Evolutionary conservation across 1,140 invertebrate species (phyloP).

Genomic region (Orchesella cincta): DNA sequence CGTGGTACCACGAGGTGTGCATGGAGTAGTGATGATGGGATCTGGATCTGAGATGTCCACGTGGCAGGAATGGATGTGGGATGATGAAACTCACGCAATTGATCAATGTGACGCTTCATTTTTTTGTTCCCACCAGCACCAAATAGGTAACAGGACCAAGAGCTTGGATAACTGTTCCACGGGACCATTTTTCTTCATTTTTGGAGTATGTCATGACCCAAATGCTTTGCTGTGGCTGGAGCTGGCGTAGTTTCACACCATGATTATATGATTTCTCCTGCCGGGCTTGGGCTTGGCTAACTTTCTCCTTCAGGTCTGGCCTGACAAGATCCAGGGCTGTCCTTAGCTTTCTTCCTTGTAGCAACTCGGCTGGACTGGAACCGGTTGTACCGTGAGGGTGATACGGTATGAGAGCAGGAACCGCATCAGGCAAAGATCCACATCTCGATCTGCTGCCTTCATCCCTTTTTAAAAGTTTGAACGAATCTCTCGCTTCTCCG

Average conservation of each 20-base stretch:
- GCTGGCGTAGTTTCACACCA: not conserved
- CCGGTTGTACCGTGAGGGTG: conserved; percentile 51
- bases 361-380: conserved; percentile 41
- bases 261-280: not conserved
- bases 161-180: not conserved
- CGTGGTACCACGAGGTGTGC: no score
- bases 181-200: not conserved
- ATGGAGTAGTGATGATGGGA: no score
- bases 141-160: conserved; percentile 2
- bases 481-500: conserved; percentile 55
- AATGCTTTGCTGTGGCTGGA: not conserved
- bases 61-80: no score
- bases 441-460: conserved; percentile 30
- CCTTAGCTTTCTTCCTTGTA: not conserved
- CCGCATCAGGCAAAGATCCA: conserved; percentile 36
- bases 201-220: not conserved
- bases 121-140: not conserved
- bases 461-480: conserved; percentile 47
- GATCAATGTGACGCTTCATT: conserved; percentile 32
- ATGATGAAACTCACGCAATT: no score
- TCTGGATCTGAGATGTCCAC: no score
- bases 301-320: not conserved
- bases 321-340: conserved; percentile 1
- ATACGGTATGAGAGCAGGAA: conserved; percentile 52
- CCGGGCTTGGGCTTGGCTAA: not conserved